Evolutionary conservation across 2,113 vertebrate genomes (phyloP), one percentile per base, ranked within the genome.

Genomic region (Clarias gariepinus): DNA sequence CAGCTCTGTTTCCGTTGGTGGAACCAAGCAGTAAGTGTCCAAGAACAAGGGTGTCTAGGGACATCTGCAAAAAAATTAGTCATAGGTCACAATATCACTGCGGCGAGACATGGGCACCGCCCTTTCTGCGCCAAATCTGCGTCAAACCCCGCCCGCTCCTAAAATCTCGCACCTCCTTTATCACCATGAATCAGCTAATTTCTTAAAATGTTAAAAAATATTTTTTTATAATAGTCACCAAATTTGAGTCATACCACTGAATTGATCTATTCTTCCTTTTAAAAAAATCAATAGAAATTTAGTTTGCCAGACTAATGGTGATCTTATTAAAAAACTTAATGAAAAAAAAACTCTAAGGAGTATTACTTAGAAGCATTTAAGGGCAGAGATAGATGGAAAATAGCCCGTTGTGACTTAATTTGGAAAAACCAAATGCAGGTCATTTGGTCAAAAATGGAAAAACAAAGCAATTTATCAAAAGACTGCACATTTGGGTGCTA

Each of bases 71-170:
- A 91, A 91, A 89, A 84, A 93, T 93, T 93, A 93, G 91, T 94
- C 94, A 92, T 90, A 91, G 93, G 93, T 94, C 92, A 90, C 84
- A 79, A 77, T 88, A 81, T 92, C 92, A 94, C 93, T 95, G 95
- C 95, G 92, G 93, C 90, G 90, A 90, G 93, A 92, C 91, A 86
- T n/a, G 85, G 94, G 92, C 91, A 87, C 93, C 95, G 92, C 95
- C 95, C 95, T 95, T 93, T 77, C 91, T 95, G 94, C 94, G 93
- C 91, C 93, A 91, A 78, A 94, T 95, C 93, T 95, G 94, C 94
- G 94, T 88, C 95, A 95, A 91, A 93, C 95, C 93, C 91, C 94
- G 87, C 95, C 95, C 94, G 89, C 88, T 84, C 41, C 60, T 36
- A 86, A 88, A 85, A 86, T 41, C 78, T 87, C 23, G 66, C 79